phyloP scores from a whole-genome alignment of 2,797 vertebrate genomes.

The Enteromius afrohamiltoni region DNA sequence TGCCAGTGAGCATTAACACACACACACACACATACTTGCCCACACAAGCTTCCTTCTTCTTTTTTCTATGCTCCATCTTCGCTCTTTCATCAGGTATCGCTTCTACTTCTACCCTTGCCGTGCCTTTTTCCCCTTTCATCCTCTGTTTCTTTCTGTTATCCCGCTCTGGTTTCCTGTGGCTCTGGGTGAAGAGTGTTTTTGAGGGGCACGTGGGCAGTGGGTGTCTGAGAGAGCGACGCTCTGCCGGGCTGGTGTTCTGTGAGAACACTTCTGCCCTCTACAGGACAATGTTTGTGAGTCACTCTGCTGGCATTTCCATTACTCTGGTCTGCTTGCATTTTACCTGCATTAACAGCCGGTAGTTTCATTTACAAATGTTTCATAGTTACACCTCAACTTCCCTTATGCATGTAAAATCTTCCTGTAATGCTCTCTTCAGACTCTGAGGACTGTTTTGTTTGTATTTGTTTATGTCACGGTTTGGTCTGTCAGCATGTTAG shows the following conservation, averaged over 20 bases:
- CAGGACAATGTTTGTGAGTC: constrained; percentile 97
- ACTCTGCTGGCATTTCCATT: constrained; percentile 18
- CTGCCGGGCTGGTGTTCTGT: constrained; percentile 94
- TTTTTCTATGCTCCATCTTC: neutral
- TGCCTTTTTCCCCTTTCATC: constrained; percentile 65
- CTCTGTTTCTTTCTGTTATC: constrained; percentile 59
- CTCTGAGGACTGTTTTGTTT: constrained; percentile 22
- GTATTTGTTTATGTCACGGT: constrained; percentile 3
- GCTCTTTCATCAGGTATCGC: constrained; percentile 29
- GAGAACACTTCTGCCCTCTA: constrained; percentile 95
- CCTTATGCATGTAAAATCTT: constrained; percentile 18
- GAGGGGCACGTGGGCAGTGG: constrained; percentile 95
- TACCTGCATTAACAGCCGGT: neutral
- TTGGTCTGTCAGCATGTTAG: neutral
- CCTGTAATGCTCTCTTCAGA: neutral
- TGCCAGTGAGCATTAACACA: constrained; percentile 85
- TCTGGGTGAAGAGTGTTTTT: constrained; percentile 88
- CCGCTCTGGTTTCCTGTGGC: constrained; percentile 31
- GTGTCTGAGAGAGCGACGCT: constrained; percentile 92
- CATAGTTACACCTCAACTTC: constrained; percentile 9
- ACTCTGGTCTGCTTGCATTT: constrained; percentile 36
- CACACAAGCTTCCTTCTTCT: constrained; percentile 9
- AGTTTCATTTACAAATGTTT: neutral
- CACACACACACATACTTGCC: neutral
- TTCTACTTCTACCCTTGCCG: constrained; percentile 77